Evolutionary conservation across 2,888 invertebrate species (phyloP), one percentile per base, ranked within the genome.

Genomic region (Frankliniella intonsa): DNA sequence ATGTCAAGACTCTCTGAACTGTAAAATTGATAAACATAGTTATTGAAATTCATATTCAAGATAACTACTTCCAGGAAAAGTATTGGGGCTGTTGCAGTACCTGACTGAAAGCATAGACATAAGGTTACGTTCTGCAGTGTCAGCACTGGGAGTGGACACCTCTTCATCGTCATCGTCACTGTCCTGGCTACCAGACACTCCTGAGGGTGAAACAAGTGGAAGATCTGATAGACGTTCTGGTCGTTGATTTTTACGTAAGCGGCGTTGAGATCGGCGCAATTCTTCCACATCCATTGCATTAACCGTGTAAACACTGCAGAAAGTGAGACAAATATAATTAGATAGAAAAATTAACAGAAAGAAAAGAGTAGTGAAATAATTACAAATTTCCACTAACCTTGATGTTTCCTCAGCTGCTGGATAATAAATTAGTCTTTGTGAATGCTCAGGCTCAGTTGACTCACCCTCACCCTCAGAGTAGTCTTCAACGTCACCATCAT

Each of bases 221-320:
- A 76, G 12, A 25, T 76, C 69, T 11, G 69, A 76, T 7, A 89
- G 86, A 25, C 87, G 86, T 0, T 90, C 88, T 0, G 89, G 87
- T 0, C 88, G 86, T 80, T 87, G 86, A 80, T 92, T 91, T 80
- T 93, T 91, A 87, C 93, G 93, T 62, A 91, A 90, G 51, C 93
- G 91, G 1, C 94, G 89, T 86, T 93, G 91, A 0, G 94, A 95
- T 88, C 93, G 93, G 0, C 95, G 90, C 83, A 96, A 88, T 86
- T 95, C 95, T 65, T 95, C 94, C 0, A 93, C 94, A 86, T 96
- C 95, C 92, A 96, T 95, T 82, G 95, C 95, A 86, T 94, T 95
- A 76, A 96, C 95, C 86, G 94, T 94, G 87, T 95, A 96, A 86
- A 95, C 95, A 83, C 94, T 94, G 85, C 86, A 87, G 50, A 86